A percentile compares a stretch with the other conserved stretches of the same genome.
phyloP scores from a whole-genome alignment of 2,888 invertebrate genomes.

The Bellardia pandia region DNA sequence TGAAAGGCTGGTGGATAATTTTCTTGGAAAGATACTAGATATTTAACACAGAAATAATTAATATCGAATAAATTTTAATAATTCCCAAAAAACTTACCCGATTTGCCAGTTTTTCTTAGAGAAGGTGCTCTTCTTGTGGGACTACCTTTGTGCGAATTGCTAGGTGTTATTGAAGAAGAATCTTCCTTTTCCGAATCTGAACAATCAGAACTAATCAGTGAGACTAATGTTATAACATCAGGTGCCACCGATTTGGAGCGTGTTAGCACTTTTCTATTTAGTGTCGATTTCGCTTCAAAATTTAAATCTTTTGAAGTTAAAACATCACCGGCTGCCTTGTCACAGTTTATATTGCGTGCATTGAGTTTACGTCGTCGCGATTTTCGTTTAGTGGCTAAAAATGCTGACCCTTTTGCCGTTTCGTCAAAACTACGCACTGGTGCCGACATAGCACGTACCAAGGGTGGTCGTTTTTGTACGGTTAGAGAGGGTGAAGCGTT shows the following conservation, averaged over 20 bases:
- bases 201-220: slow-evolving; percentile 87
- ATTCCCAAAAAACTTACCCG: slow-evolving; percentile 78
- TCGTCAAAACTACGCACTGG: slow-evolving; percentile 82
- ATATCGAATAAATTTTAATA: background rate
- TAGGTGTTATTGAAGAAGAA: slow-evolving; percentile 65
- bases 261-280: slow-evolving; percentile 77
- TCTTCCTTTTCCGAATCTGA: slow-evolving; percentile 87
- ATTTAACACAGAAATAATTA: background rate
- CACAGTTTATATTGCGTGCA: slow-evolving; percentile 76
- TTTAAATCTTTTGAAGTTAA: slow-evolving; percentile 60
- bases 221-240: slow-evolving; percentile 88
- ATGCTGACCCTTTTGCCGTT: slow-evolving; percentile 76
- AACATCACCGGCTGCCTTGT: slow-evolving; percentile 56
- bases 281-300: slow-evolving; percentile 35
- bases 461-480: slow-evolving; percentile 80
- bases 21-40: slow-evolving; percentile 84
- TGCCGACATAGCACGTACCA: slow-evolving; percentile 84
- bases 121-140: slow-evolving; percentile 80
- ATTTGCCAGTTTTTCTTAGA: slow-evolving; percentile 83
- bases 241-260: slow-evolving; percentile 81
- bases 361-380: slow-evolving; percentile 79
- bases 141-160: slow-evolving; percentile 74
- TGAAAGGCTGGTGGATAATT: slow-evolving; percentile 82
- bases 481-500: slow-evolving; percentile 78
- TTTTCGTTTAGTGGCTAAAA: slow-evolving; percentile 80